Evolutionary conservation across 2,797 vertebrate species (phyloP), one percentile per base, ranked within the genome.

Genomic region (Peromyscus melanophrys): DNA sequence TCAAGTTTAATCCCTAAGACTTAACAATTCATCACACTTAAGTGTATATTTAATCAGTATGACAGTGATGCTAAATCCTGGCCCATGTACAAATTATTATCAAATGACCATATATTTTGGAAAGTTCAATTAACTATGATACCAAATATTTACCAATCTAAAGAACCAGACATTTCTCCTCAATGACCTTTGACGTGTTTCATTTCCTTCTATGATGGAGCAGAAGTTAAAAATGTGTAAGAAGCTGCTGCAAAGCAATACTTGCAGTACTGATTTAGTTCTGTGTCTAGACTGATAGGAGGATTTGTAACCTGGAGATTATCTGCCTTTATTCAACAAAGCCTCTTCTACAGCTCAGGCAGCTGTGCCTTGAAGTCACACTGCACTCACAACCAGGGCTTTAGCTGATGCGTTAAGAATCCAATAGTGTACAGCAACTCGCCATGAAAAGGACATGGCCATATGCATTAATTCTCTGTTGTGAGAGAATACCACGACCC

Each of bases 151-250:
- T 94, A 69, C 7, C 59, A 29, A 61, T 40, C 0, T 37, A 11
- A 82, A 88, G 2, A 6, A 78, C 27, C 37, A 57, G 16, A 40
- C 25, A 27, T 78, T 93, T 84, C 10, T 90, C 71, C n/a, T 23
- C 76, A 49, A 25, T 37, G 21, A 86, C 29, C 31, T 78, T 73
- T 75, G 40, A 65, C 40, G 76, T 69, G 57, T 78, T 81, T 37
- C 49, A 37, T 78, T 90, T 94, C 55, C 16, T 95, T 25, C 78
- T 95, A 57, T 61, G 4, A 9, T 83, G 85, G 90, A 97, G 76
- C 46, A 43, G 69, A 97, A 73, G 84, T 97, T 97, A 98, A 97
- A 59, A 57, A 90, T 49, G 92, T 97, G 31, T 69, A 76, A n/a
- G 90, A 97, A 76, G 76, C 93, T 97, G 89, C 49, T 93, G 67